Percentiles rank a stretch among this genome's conserved stretches.
These are phyloP conservation scores for Ornithorhynchus anatinus DNA, from an alignment of 2,113 vertebrate genomes.

Conservation along the genomic window DNA sequence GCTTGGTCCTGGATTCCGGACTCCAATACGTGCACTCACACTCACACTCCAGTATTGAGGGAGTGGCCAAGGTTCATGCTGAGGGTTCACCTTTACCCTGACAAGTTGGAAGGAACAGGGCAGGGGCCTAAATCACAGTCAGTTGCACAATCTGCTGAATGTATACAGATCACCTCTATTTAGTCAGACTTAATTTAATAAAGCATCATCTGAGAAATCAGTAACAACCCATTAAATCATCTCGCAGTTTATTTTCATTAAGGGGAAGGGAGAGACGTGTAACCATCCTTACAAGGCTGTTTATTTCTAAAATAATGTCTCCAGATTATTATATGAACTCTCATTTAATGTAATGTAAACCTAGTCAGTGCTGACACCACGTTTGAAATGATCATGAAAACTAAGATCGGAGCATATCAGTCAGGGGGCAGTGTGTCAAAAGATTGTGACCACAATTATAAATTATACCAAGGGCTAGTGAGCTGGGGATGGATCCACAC, in stretches of 20 bases:
- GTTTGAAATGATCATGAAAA: slow-evolving; percentile 18
- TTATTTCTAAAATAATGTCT: slow-evolving; percentile 1
- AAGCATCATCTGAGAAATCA: background rate
- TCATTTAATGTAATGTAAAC: background rate
- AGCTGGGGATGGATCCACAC: background rate
- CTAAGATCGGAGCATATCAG: background rate
- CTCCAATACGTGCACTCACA: too few species aligned
- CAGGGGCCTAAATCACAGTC: too few species aligned
- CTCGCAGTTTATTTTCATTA: background rate
- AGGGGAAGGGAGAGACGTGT: background rate
- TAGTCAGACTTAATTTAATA: slow-evolving; percentile 12
- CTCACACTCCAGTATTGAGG: too few species aligned
- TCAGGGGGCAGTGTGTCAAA: background rate
- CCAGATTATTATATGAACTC: background rate
- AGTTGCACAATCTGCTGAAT: too few species aligned
- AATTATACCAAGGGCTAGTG: background rate
- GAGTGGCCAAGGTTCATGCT: too few species aligned
- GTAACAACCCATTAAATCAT: background rate
- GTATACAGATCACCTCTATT: too few species aligned
- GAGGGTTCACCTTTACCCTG: too few species aligned
- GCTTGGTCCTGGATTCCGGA: too few species aligned
- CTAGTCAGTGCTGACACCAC: background rate
- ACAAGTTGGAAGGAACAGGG: too few species aligned
- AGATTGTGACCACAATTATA: slow-evolving; percentile 19
- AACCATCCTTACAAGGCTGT: background rate